Evolutionary conservation across 2,797 vertebrate genomes (phyloP).

Genomic region (Furcifer pardalis): DNA sequence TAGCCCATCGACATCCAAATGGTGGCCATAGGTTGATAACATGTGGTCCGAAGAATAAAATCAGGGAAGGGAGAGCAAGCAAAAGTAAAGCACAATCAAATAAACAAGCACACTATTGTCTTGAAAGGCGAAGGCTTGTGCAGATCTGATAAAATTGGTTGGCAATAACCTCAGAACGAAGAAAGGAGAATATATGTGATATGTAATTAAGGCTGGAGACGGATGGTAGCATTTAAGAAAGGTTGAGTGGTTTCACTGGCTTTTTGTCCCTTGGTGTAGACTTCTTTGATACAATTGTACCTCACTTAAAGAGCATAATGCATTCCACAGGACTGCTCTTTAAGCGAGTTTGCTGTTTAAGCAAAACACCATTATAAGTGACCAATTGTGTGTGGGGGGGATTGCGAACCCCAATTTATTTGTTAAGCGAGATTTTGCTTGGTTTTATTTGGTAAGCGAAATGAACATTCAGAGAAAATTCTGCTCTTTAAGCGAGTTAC

Average conservation of each 20-base stretch:
- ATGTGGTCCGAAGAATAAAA: not conserved
- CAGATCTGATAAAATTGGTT: not conserved
- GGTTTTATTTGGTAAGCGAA: too few species aligned
- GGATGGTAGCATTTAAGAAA: not conserved
- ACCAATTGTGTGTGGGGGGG: too few species aligned
- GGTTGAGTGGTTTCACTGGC: not conserved
- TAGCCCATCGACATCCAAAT: not conserved
- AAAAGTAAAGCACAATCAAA: not conserved
- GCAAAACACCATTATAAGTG: too few species aligned
- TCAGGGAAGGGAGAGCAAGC: not conserved
- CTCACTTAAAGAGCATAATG: too few species aligned
- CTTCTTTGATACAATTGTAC: slow-evolving; percentile 4
- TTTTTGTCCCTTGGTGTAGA: not conserved
- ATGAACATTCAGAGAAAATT: too few species aligned
- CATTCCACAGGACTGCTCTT: too few species aligned
- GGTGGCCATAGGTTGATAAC: not conserved
- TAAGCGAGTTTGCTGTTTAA: too few species aligned
- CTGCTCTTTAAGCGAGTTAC: too few species aligned
- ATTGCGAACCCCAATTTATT: too few species aligned
- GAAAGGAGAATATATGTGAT: not conserved
- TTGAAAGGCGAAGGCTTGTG: too few species aligned
- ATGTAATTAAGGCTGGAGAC: not conserved
- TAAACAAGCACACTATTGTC: not conserved
- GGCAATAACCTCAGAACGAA: not conserved
- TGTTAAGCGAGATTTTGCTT: too few species aligned